Evolutionary conservation across 2,888 invertebrate species (phyloP).

Genomic region (Boloria euphrosyne): DNA sequence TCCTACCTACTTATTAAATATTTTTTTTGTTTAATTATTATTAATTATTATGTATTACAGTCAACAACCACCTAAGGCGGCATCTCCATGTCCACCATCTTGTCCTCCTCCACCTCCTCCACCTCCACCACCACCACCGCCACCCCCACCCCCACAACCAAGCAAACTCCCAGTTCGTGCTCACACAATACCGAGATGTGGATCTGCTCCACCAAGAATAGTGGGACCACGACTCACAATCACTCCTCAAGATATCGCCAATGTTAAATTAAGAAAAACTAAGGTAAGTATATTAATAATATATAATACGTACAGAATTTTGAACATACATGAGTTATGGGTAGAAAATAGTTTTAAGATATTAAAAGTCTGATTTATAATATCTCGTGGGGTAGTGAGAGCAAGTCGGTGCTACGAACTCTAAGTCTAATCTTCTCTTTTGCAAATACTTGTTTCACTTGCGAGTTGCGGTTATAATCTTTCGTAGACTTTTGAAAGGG

Average conservation of each 20-base stretch:
- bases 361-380: not conserved
- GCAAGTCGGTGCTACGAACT: no score
- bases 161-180: slow-evolving; percentile 56
- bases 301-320: no score
- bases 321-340: no score
- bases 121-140: slow-evolving; percentile 51
- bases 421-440: no score
- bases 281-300: slow-evolving; percentile 44
- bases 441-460: no score
- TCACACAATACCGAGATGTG: slow-evolving; percentile 68
- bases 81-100: slow-evolving; percentile 51
- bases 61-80: slow-evolving; percentile 34
- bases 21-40: not conserved
- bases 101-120: slow-evolving; percentile 57
- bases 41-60: slow-evolving; percentile 3
- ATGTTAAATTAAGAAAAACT: slow-evolving; percentile 72
- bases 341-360: not conserved
- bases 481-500: no score
- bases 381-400: no score
- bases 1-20: no score
- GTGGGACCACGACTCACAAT: slow-evolving; percentile 65
- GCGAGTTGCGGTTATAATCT: no score
- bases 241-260: slow-evolving; percentile 75
- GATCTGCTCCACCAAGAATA: slow-evolving; percentile 69
- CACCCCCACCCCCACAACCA: slow-evolving; percentile 60